A percentile compares a stretch with the other conserved stretches of the same genome.
phyloP scores from a whole-genome alignment of 2,888 invertebrate genomes.

The Temnothorax ravouxi region DNA sequence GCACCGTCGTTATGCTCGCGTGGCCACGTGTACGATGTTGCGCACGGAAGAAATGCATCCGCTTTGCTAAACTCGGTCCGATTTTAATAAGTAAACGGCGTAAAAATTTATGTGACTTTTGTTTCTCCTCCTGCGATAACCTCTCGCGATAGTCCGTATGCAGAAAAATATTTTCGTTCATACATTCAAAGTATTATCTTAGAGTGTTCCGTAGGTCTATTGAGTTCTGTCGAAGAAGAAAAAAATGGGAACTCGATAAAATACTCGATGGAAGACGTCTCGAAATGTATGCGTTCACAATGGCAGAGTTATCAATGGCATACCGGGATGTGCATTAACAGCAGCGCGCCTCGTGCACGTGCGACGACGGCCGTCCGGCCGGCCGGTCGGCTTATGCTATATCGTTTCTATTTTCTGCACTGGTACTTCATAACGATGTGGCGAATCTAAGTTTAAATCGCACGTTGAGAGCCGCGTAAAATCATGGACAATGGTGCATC shows the following conservation, averaged over 20 bases:
- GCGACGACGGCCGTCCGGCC: constrained; percentile 25
- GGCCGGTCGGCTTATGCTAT: constrained; percentile 29
- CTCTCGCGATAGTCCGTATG: not conserved
- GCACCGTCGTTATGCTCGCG: constrained; percentile 25
- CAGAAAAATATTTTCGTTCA: not conserved
- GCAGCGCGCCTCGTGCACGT: constrained; percentile 66
- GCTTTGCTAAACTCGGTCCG: not conserved
- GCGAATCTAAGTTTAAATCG: constrained; percentile 66
- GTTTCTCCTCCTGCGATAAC: not conserved
- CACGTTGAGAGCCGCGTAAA: not conserved
- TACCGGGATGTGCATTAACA: constrained; percentile 74
- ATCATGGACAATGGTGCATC: constrained; percentile 37
- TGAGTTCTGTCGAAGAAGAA: not conserved
- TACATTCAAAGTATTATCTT: not conserved
- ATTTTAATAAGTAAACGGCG: not conserved
- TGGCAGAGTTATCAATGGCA: constrained; percentile 77
- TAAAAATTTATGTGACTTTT: constrained; percentile 20
- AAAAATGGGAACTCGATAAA: constrained; percentile 12
- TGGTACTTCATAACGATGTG: constrained; percentile 54
- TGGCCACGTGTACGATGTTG: constrained; percentile 21
- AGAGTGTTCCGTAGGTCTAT: not conserved
- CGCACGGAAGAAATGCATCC: constrained; percentile 18
- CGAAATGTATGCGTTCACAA: constrained; percentile 27
- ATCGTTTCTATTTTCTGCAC: constrained; percentile 74
- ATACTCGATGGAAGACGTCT: not conserved